Conservation (phyloP, 1,140 invertebrate genomes). For the Pinna nobilis region DNA sequence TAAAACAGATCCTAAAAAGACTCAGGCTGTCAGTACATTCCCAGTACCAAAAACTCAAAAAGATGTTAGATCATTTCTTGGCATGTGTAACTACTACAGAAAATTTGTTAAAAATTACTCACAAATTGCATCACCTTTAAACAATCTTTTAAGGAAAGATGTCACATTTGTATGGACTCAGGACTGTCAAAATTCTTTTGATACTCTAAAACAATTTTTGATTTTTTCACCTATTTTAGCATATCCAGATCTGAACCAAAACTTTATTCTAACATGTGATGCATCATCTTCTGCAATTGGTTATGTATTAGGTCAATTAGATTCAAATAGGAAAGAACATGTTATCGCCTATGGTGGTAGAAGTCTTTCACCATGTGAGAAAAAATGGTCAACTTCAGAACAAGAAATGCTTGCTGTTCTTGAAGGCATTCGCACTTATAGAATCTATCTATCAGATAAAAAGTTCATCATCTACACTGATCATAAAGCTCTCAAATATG, state of each 20-base stretch:
- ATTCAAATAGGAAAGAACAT: conserved; percentile 31
- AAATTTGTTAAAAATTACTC: conserved; percentile 23
- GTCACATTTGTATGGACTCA: background rate
- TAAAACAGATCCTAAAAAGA: conserved; percentile 17
- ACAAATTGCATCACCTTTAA: conserved; percentile 33
- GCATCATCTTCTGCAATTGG: conserved; percentile 27
- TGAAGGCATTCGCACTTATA: conserved; percentile 29
- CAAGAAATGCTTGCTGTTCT: conserved; percentile 31
- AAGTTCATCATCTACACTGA: conserved; percentile 33
- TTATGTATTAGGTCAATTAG: conserved; percentile 34
- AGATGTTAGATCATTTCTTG: conserved; percentile 16
- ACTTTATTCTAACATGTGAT: conserved; percentile 6
- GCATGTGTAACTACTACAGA: conserved; percentile 16
- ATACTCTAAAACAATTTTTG: background rate
- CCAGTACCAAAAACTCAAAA: conserved; percentile 22
- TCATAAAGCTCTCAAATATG: conserved; percentile 16
- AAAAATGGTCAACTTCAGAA: conserved; percentile 27
- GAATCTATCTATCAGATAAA: conserved; percentile 10
- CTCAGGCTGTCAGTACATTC: conserved; percentile 13
- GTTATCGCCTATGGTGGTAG: conserved; percentile 36
- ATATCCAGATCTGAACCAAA: background rate
- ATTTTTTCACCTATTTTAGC: conserved; percentile 1
- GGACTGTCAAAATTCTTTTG: conserved; percentile 5
- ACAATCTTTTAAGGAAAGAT: conserved; percentile 9
- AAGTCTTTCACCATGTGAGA: background rate